These are phyloP conservation scores for Rhinoderma darwinii DNA, from an alignment of 2,113 vertebrate species.

Conservation along the genomic window DNA sequence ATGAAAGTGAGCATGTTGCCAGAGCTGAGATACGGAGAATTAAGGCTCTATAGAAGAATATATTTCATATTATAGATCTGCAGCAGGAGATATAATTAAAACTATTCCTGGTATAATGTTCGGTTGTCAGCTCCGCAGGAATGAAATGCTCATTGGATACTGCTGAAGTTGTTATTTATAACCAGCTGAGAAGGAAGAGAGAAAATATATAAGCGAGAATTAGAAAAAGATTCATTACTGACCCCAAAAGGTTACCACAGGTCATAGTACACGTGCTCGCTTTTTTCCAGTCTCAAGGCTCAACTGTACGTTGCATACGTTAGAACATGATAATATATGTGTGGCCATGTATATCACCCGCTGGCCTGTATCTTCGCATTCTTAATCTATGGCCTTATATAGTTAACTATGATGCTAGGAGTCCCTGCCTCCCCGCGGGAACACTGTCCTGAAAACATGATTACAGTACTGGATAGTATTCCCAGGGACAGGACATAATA, in stretches of 20 bases:
- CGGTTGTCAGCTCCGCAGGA: conserved; percentile 54
- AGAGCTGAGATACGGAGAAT: conserved; percentile 52
- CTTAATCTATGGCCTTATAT: no score
- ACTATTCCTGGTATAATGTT: conserved; percentile 58
- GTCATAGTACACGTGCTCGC: neutral
- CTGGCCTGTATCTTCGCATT: no score
- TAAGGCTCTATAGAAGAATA: conserved; percentile 39
- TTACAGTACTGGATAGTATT: no score
- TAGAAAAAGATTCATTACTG: conserved; percentile 2
- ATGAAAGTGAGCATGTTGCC: conserved; percentile 23
- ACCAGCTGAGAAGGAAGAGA: conserved; percentile 9
- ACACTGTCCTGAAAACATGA: no score
- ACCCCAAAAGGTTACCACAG: neutral
- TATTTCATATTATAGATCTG: conserved; percentile 57
- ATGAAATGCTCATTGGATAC: conserved; percentile 53
- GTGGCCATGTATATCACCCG: no score
- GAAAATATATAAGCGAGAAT: conserved; percentile 20
- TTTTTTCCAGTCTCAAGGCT: neutral
- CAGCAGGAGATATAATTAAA: conserved; percentile 57
- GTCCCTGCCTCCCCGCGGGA: no score
- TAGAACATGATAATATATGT: no score
- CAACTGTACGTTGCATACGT: no score
- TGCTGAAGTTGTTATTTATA: conserved; percentile 52
- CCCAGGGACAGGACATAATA: no score
- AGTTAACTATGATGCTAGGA: no score